Evolutionary conservation across 2,113 vertebrate species (phyloP).

Genomic region (Chlorocebus sabaeus): DNA sequence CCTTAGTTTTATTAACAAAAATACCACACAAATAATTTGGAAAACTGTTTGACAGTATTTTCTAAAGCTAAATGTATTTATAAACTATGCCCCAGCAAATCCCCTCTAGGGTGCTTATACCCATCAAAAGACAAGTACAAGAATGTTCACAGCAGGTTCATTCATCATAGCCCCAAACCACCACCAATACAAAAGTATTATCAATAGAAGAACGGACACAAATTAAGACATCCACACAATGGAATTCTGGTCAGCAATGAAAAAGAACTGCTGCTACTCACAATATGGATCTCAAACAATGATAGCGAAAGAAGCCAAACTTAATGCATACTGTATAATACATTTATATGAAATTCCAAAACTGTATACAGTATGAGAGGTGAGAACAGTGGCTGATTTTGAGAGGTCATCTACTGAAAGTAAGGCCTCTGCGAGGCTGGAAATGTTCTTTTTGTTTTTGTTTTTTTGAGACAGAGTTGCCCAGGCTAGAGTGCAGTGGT

Average conservation of each 20-base stretch:
- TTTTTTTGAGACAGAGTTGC: no score
- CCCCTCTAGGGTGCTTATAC: neutral
- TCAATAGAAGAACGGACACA: neutral
- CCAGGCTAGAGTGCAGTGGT: no score
- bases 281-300: neutral
- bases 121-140: neutral
- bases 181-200: neutral
- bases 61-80: neutral
- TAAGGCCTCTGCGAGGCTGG: neutral
- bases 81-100: neutral
- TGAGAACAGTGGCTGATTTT: neutral
- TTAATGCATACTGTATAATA: neutral
- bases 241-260: neutral
- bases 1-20: slow-evolving; percentile 39
- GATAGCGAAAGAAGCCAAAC: neutral
- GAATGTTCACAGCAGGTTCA: neutral
- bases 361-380: neutral
- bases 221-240: neutral
- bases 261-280: neutral
- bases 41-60: neutral
- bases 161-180: neutral
- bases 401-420: neutral
- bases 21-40: neutral
- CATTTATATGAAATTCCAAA: neutral
- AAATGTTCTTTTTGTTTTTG: neutral